Base-by-base conservation (phyloP, 2,113 vertebrate genomes). In the Oncorhynchus keta region DNA sequence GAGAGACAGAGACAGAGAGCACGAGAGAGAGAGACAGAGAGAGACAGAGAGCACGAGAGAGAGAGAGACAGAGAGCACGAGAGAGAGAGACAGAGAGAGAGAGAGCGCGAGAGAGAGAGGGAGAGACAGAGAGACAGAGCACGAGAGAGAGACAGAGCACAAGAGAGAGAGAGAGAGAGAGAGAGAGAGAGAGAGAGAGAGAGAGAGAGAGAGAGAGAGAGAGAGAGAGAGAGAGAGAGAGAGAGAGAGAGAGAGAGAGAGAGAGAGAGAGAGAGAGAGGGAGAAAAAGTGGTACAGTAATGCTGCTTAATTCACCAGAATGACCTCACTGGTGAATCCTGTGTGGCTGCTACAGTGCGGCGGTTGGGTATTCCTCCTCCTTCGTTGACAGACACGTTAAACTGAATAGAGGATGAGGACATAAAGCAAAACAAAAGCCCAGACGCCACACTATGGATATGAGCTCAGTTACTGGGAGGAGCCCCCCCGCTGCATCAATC, bases 381-480 rank as follows among this genome's bases (percentile, higher is more conserved):
- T 20, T 57, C 3, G 18, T 3, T 39, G 39, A 22, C 66, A 57
- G 59, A 22, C 70, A 79, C 13, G 75, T 69, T 76, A 74, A n/a
- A 76, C 73, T 75, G 73, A 87, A 84, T 55, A 72, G 39, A 75
- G 67, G 76, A 61, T 76, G 3, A 85, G 87, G 77, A 59, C 78
- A 68, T 32, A 67, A 32, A 22, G 39, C 59, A 64, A 12, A 75
- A 72, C 51, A 82, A 84, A 79, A 79, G 61, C 66, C 76, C 81
- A 81, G 73, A 89, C 75, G 79, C 75, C 75, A 35, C 75, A 70
- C 81, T 87, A 79, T 80, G 72, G 83, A 87, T 84, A 86, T 76
- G 66, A 88, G 77, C 71, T 73, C 81, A 82, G 61, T 86, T 85
- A 86, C 73, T 68, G 55, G 16, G 61, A 76, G 39, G 65, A 55